Conservation (phyloP, 92 coral and sea anemone genomes). For the Epizoanthus illoricatus region DNA sequence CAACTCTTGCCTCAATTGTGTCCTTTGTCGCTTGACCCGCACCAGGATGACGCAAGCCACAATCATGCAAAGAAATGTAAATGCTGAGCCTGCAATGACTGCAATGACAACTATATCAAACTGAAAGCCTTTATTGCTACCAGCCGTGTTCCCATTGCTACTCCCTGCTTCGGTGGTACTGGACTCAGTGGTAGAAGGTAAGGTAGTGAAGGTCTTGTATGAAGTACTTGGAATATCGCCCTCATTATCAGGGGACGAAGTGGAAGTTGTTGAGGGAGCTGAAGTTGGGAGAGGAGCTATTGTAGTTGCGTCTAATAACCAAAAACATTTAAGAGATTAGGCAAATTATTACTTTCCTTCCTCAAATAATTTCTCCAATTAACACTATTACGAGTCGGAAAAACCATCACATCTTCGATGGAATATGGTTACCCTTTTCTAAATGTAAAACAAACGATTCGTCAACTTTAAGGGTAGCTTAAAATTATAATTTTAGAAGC, state of each 20-base stretch:
- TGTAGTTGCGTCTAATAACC: slow-evolving; percentile 6
- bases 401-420: background rate
- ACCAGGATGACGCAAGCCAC: slow-evolving; percentile 16
- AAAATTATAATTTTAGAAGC: too few species aligned
- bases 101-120: slow-evolving; percentile 12
- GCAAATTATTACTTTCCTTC: too few species aligned
- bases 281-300: slow-evolving; percentile 4
- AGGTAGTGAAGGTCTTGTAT: background rate
- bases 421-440: too few species aligned
- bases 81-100: slow-evolving; percentile 24
- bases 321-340: background rate
- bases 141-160: background rate
- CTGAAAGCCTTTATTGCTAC: background rate
- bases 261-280: background rate
- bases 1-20: background rate
- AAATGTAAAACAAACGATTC: too few species aligned
- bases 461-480: too few species aligned
- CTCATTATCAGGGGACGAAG: background rate
- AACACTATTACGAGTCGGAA: background rate
- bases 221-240: background rate
- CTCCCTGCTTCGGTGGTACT: background rate
- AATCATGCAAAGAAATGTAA: slow-evolving; percentile 23
- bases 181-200: background rate
- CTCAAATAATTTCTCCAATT: background rate
- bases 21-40: slow-evolving; percentile 18